A percentile compares a stretch with the other conserved stretches of the same genome.
phyloP scores from a whole-genome alignment of 2,888 invertebrate genomes.

The Rhingia campestris region DNA sequence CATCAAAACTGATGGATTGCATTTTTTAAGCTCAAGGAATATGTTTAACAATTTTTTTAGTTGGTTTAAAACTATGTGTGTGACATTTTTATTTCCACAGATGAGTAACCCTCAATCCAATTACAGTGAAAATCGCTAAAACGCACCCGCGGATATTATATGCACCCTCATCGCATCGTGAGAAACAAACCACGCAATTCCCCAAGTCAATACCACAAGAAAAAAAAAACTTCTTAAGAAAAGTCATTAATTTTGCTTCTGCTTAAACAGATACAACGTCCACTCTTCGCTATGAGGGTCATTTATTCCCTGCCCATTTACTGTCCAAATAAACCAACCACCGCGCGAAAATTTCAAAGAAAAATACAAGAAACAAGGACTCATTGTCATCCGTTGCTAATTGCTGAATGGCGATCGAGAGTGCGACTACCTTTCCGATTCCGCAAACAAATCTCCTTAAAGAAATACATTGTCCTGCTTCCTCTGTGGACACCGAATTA shows the following conservation, averaged over 20 bases:
- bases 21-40: too few relatives aligned
- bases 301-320: conserved; percentile 66
- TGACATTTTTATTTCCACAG: background rate
- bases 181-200: conserved; percentile 28
- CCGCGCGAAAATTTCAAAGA: conserved; percentile 36
- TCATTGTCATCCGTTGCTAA: conserved; percentile 61
- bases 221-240: background rate
- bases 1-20: too few relatives aligned
- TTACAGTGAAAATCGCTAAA: conserved; percentile 11
- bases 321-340: conserved; percentile 65
- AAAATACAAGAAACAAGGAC: conserved; percentile 23
- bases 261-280: conserved; percentile 28
- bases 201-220: background rate
- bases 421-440: conserved; percentile 38
- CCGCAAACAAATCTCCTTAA: conserved; percentile 66
- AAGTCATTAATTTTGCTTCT: conserved; percentile 52
- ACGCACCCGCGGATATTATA: conserved; percentile 22
- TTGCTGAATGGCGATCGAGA: conserved; percentile 53
- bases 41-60: too few relatives aligned
- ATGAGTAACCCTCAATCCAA: conserved; percentile 12
- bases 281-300: conserved; percentile 54
- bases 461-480: conserved; percentile 48
- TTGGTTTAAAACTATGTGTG: too few relatives aligned
- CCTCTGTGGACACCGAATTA: conserved; percentile 60
- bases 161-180: conserved; percentile 36